phyloP scores from a whole-genome alignment of 2,113 vertebrate species.

The Catharus minimus region DNA sequence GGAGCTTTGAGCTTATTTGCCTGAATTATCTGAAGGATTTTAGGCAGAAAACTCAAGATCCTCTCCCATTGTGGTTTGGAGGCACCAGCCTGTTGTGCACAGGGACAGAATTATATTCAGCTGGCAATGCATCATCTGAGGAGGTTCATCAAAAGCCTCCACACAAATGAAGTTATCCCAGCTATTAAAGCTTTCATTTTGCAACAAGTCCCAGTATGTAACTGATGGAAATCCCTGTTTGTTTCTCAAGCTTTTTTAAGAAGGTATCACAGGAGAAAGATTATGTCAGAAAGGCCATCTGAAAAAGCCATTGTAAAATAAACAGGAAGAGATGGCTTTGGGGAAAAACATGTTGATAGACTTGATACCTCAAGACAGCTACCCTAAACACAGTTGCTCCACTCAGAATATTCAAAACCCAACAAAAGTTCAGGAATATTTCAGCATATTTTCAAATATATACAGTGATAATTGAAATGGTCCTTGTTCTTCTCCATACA shows the following conservation, averaged over 20 bases:
- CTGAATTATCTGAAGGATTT: not conserved
- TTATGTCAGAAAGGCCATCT: not conserved
- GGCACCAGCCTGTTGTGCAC: not conserved
- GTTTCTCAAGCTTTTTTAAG: not conserved
- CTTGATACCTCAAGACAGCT: not conserved
- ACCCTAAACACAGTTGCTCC: not conserved
- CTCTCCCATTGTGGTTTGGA: not conserved
- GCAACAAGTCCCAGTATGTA: rapidly evolving
- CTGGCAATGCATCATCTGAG: not conserved
- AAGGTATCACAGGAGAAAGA: not conserved
- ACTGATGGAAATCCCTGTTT: not conserved
- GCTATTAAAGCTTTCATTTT: not conserved
- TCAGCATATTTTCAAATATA: not conserved
- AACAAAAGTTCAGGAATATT: not conserved
- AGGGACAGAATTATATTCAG: not conserved
- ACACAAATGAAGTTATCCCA: not conserved
- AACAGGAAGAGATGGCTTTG: not conserved
- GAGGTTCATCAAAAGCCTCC: not conserved
- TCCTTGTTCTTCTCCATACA: not conserved
- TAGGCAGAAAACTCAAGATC: not conserved
- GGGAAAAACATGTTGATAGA: not conserved
- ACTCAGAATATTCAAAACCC: not conserved
- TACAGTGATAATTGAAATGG: not conserved
- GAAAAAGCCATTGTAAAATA: not conserved
- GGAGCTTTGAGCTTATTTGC: not conserved